Evolutionary conservation across 2,888 invertebrate species (phyloP), one percentile per base, ranked within the genome.

Genomic region (Drosophila longiperda): DNA sequence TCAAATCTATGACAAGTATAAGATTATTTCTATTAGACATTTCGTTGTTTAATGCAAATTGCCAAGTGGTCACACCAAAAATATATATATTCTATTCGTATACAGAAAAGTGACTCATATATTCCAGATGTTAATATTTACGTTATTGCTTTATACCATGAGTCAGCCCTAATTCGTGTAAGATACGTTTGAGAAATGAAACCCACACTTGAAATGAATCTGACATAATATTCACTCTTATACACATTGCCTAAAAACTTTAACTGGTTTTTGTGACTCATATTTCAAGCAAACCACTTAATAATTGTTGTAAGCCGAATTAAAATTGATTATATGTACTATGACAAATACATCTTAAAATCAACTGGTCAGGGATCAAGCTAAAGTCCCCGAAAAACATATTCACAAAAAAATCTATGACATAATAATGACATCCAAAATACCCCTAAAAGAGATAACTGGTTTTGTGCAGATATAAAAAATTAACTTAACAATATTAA

Each of bases 241-340:
- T 8, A 45, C 23, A 23, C 8, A 8, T 45, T 48, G 26, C n/a
- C 34, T n/a, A 36, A 63, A 33, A 49, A 49, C 17, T 9, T 12
- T 15, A 36, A 64, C 63, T 49, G 63, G 68, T 68, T 67, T 42
- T 40, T 42, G 26, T 71, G 59, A 65, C 9, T 75, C 69, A 69
- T 55, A 61, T 57, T 60, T 36, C 52, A 17, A 26, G 45, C 15
- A 45, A 45, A 15, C 8, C 5, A 26, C 49, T 17, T 45, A 23
- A 15, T 45, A 45, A 23, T 23, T 45, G 2, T 2, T 45, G 8
- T 45, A 15, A 45, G 29, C 29, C 29, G 29, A 29, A 29, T 20
- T 15, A 1, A 20, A 20, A 20, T 20, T n/a, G 4, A 40, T 45
- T 20, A 20, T 20, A 42, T 45, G n/a, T 42, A 40, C 38, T 45